Base-by-base conservation (phyloP, 2,113 vertebrate species). In the Petromus typicus region DNA sequence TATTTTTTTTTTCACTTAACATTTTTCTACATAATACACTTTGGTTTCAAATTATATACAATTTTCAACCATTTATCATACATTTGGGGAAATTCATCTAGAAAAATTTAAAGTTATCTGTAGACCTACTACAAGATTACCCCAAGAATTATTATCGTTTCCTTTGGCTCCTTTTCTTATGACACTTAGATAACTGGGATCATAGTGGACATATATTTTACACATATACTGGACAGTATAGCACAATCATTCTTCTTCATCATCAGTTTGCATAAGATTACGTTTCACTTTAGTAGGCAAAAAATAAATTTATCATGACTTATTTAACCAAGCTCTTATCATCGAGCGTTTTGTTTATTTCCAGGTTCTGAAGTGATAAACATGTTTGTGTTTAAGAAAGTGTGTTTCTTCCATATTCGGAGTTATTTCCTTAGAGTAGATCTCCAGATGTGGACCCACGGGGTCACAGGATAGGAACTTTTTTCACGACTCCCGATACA, bases 401-500 rank as follows among this genome's bases (percentile, higher is more conserved):
- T 27, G 3, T 27, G 5, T 90, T 79, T 78, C 14, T n/a, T 40
- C 57, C 27, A 76, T 20, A 85, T 94, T 95, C 93, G 94, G 80
- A 81, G 40, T 89, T 95, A 91, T 91, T 95, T 92, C 71, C 79
- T 80, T 86, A 80, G 76, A 81, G 56, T 9, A 93, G 63, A 86
- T 80, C 86, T 95, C 95, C 67, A 94, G 80, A 96, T 94, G 64
- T 93, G 91, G 83, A 97, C 94, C 95, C 91, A 97, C 9, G 91
- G 64, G 82, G 79, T 96, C 93, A 97, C 91, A 96, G 96, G 97
- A 97, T 97, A 89, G 63, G 66, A 96, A 95, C 17, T 54, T 45
- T 97, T 96, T 94, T 92, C 43, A 94, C 95, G 71, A 64, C 59
- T 89, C 91, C 86, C 63, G 17, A 93, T 91, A 56, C n/a, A 71